phyloP scores from a whole-genome alignment of 2,888 invertebrate species.

The Heliconius charithonia region DNA sequence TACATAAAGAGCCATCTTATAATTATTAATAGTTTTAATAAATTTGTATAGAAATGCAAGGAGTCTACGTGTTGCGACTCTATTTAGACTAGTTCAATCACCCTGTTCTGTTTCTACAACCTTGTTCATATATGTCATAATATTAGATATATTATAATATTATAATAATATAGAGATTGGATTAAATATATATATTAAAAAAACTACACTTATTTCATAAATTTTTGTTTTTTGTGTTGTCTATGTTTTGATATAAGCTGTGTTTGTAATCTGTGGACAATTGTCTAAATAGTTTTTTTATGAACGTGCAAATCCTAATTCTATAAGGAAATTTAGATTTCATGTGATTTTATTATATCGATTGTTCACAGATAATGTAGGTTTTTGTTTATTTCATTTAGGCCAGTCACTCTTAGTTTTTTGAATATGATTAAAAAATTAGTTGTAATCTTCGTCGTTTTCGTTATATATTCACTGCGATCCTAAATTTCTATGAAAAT shows the following conservation, averaged over 20 bases:
- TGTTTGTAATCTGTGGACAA: conserved; percentile 50
- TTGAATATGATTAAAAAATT: conserved; percentile 38
- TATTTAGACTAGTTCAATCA: conserved; percentile 65
- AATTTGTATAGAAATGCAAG: conserved; percentile 60
- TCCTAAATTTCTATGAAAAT: conserved; percentile 20
- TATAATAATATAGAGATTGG: conserved; percentile 57
- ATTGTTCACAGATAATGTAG: conserved; percentile 32
- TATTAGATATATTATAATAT: conserved; percentile 79
- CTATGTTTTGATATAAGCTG: conserved; percentile 50
- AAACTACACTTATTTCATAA: conserved; percentile 42
- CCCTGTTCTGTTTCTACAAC: conserved; percentile 67
- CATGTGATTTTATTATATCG: conserved; percentile 11
- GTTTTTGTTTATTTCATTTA: conserved; percentile 38
- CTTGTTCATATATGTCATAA: conserved; percentile 74
- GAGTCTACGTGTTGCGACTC: conserved; percentile 59
- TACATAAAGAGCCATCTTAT: conserved; percentile 40
- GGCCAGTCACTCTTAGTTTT: conserved; percentile 44
- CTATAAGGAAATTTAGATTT: background rate
- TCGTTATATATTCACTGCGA: conserved; percentile 23
- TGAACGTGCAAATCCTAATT: background rate
- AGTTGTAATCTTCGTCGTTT: conserved; percentile 39
- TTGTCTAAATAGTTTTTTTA: conserved; percentile 3
- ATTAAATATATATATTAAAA: conserved; percentile 56
- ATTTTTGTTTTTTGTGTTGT: conserved; percentile 61
- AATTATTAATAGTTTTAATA: conserved; percentile 44